Evolutionary conservation across 1,140 invertebrate species (phyloP).

Genomic region (Drosophila parabipectinata): DNA sequence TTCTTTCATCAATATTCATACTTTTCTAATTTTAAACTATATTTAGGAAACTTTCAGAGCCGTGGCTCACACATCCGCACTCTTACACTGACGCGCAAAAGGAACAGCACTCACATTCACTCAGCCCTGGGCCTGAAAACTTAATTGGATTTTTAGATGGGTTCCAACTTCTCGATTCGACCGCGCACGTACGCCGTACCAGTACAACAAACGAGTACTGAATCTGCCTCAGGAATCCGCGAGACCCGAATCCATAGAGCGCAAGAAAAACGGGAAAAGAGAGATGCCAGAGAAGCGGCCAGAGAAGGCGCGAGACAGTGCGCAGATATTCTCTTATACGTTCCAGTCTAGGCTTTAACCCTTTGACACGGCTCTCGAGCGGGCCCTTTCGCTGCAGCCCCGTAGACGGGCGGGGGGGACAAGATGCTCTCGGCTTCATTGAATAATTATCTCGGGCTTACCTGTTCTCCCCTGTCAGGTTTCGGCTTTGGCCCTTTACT

Average conservation of each 20-base stretch:
- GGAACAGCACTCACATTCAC: slow-evolving; percentile 46
- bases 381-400: slow-evolving; percentile 3
- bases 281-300: not conserved
- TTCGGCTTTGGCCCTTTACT: slow-evolving; percentile 41
- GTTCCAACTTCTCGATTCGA: slow-evolving; percentile 33
- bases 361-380: slow-evolving; percentile 36
- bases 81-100: slow-evolving; percentile 12
- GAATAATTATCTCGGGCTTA: slow-evolving; percentile 78
- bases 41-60: slow-evolving; percentile 27
- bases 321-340: slow-evolving; percentile 30
- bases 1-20: too few relatives aligned
- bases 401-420: slow-evolving; percentile 2
- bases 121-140: slow-evolving; percentile 39
- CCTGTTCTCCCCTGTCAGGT: slow-evolving; percentile 54
- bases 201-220: slow-evolving; percentile 83
- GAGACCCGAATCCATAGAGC: slow-evolving; percentile 25
- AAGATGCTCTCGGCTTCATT: slow-evolving; percentile 63
- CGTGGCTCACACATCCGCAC: slow-evolving; percentile 7
- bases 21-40: not conserved
- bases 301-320: slow-evolving; percentile 11
- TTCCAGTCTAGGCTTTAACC: slow-evolving; percentile 28
- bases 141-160: slow-evolving; percentile 13
- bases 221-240: slow-evolving; percentile 59
- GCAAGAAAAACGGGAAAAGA: slow-evolving; percentile 8
- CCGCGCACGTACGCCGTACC: slow-evolving; percentile 71